Base-by-base conservation (phyloP, 2,113 vertebrate species). In the Lycocorax pyrrhopterus region DNA sequence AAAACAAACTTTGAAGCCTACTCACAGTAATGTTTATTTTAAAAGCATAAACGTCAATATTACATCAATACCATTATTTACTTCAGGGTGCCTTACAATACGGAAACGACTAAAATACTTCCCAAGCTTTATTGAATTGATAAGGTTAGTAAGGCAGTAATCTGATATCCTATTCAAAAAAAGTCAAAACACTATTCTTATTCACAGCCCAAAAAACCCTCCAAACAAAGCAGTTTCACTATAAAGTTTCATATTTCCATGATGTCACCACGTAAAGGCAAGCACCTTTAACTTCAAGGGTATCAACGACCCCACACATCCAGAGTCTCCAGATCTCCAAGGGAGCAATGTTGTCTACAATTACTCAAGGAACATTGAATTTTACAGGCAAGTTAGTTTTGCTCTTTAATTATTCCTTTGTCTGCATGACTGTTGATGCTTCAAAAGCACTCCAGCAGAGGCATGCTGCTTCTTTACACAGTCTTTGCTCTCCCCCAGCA, bases 41-140 rank as follows among this genome's bases (percentile, higher is more conserved):
- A 90, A 94, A 93, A 94, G 39, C 44, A 89, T 72, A 91, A 82
- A 78, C 2, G 10, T 60, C 87, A 94, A 64, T 67, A 78, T 71
- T 63, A 71, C 43, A 67, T 72, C 84, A 53, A 89, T 73, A 85
- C 7, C 26, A 60, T 44, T 53, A 88, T 81, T 86, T 94, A 84
- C 13, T 92, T 89, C 77, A 91, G 16, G 27, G 12, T 37, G 6
- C 12, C 39, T 84, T 62, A 74, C 37, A 80, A 21, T 21, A 69
- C 5, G 18, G 43, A 89, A 94, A 56, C 41, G 41, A 67, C 35
- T 64, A 26, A 88, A 72, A 84, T 41, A 74, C 13, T 90, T 90
- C 5, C 22, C 7, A 6, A 74, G 27, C 23, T 78, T 67, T 81
- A 56, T 90, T 67, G 25, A 66, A 59, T 13, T 66, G 49, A n/a